These are phyloP conservation scores for Boloria euphrosyne DNA, from an alignment of 2,888 invertebrate species.

Conservation along the genomic window DNA sequence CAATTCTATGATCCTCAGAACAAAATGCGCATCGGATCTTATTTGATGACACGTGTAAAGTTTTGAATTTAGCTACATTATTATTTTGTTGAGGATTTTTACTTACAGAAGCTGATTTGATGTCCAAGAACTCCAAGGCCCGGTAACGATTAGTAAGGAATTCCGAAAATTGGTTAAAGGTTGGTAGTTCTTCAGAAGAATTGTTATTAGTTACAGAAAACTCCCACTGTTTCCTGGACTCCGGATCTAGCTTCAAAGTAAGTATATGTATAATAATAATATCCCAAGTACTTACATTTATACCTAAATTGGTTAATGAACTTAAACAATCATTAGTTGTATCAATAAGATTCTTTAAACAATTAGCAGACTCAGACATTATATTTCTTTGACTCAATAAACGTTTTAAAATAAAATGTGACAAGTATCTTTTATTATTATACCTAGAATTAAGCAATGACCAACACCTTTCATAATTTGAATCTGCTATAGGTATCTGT, in stretches of 20 bases:
- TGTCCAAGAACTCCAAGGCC: constrained; percentile 26
- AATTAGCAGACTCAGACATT: no score
- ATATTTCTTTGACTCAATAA: no score
- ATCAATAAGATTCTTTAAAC: no score
- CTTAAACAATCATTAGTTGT: no score
- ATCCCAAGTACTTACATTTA: no score
- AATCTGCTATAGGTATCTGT: constrained; percentile 31
- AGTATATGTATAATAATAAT: no score
- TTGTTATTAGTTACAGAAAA: constrained; percentile 17
- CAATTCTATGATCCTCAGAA: background rate
- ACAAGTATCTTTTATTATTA: no score
- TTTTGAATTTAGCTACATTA: background rate
- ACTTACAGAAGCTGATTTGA: no score
- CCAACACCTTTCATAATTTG: constrained; percentile 41
- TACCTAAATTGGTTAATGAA: no score
- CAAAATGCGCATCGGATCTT: constrained; percentile 7
- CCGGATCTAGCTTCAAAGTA: no score
- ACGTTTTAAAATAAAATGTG: no score
- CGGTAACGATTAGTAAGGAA: constrained; percentile 23
- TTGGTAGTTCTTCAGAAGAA: constrained; percentile 20
- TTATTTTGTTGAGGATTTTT: background rate
- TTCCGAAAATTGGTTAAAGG: constrained; percentile 22
- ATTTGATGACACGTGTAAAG: background rate
- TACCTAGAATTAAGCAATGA: constrained; percentile 33
- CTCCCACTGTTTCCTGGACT: no score